Evolutionary conservation across 1,140 invertebrate genomes (phyloP).

Genomic region (Glomeris maerens): DNA sequence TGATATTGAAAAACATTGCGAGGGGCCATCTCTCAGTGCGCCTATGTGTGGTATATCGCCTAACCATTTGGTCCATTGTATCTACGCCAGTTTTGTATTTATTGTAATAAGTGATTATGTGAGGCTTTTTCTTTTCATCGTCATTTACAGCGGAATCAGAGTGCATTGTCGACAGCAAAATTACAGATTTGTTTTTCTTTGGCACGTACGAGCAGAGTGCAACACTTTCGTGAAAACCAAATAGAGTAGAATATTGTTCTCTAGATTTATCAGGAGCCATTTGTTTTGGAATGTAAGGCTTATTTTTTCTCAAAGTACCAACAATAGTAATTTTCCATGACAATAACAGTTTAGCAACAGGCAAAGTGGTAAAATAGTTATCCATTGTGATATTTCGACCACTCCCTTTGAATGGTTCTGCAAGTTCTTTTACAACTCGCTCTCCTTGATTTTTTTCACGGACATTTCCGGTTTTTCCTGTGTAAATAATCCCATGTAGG

Average conservation of each 20-base stretch:
- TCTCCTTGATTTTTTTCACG: conserved; percentile 5
- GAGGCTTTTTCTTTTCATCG: conserved; percentile 12
- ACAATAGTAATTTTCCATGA: conserved; percentile 14
- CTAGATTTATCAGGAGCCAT: conserved; percentile 7
- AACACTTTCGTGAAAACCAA: conserved; percentile 10
- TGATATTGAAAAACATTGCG: conserved; percentile 14
- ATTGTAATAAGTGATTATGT: conserved; percentile 19
- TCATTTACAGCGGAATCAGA: not conserved
- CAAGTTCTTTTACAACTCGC: conserved; percentile 6
- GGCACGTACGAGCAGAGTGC: conserved; percentile 16
- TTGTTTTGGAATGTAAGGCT: conserved; percentile 9
- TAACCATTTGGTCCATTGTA: conserved; percentile 10
- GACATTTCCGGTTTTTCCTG: not conserved
- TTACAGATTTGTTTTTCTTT: conserved; percentile 12
- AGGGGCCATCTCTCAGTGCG: conserved; percentile 12
- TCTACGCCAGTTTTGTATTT: conserved; percentile 17
- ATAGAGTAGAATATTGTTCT: conserved; percentile 4
- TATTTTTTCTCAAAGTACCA: conserved; percentile 16
- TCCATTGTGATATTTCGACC: conserved; percentile 9
- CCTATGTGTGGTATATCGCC: conserved; percentile 7
- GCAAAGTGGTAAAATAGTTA: conserved; percentile 14
- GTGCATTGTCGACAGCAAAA: conserved; percentile 14
- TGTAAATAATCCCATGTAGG: too few species aligned
- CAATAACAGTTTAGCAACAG: conserved; percentile 7
- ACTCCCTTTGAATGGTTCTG: not conserved